Percentiles rank a stretch among this genome's conserved stretches.
phyloP scores from a whole-genome alignment of 2,888 invertebrate species.

The Phyllotreta cruciferae region DNA sequence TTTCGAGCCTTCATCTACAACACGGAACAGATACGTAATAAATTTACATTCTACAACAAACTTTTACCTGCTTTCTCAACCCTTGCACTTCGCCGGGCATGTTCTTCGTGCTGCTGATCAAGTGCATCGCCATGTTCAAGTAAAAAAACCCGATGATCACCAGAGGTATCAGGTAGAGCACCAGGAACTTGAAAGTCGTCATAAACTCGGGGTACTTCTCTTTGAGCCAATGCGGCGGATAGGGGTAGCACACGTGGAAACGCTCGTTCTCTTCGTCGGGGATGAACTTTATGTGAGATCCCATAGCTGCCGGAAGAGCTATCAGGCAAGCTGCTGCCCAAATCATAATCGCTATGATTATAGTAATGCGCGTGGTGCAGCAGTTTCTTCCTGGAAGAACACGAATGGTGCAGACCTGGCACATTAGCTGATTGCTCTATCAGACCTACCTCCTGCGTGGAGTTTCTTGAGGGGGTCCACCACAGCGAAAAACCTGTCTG shows the following conservation, averaged over 20 bases:
- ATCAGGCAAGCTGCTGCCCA: slow-evolving; percentile 81
- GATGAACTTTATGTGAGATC: slow-evolving; percentile 55
- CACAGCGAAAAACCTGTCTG: slow-evolving; percentile 86
- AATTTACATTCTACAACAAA: background rate
- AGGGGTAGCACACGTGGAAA: slow-evolving; percentile 60
- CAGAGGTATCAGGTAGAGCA: slow-evolving; percentile 86
- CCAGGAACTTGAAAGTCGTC: slow-evolving; percentile 64
- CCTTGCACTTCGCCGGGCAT: slow-evolving; percentile 80
- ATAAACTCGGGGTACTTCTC: slow-evolving; percentile 71
- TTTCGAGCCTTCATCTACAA: slow-evolving; percentile 72
- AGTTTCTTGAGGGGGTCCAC: slow-evolving; percentile 78
- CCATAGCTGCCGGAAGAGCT: slow-evolving; percentile 80
- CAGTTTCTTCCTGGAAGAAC: slow-evolving; percentile 56
- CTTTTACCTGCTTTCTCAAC: slow-evolving; percentile 67
- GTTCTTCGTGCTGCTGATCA: slow-evolving; percentile 82
- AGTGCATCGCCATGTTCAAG: slow-evolving; percentile 85
- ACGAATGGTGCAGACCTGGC: too few species aligned
- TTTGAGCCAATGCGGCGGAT: slow-evolving; percentile 66
- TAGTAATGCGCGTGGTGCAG: slow-evolving; percentile 72
- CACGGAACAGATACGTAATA: slow-evolving; percentile 17
- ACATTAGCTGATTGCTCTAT: background rate
- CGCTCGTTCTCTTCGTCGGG: slow-evolving; percentile 44
- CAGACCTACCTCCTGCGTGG: slow-evolving; percentile 42
- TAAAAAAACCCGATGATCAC: slow-evolving; percentile 87
- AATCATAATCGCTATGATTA: slow-evolving; percentile 77